Conservation (phyloP, 2,888 invertebrate species). For the Latrodectus elegans region DNA sequence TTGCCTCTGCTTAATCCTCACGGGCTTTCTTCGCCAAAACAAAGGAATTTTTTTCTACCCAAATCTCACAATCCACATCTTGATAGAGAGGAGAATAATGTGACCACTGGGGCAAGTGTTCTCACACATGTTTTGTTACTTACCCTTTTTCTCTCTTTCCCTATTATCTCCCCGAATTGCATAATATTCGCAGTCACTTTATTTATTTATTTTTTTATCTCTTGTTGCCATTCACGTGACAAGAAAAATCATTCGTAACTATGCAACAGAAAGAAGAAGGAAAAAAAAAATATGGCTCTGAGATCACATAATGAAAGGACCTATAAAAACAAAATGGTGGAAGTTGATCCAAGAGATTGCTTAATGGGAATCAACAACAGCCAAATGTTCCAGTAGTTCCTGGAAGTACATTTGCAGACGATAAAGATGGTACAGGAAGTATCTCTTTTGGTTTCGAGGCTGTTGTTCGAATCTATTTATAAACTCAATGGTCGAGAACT, state of each 20-base stretch:
- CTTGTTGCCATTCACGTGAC: constrained; percentile 30
- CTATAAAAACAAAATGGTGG: constrained; percentile 43
- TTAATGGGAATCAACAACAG: constrained; percentile 27
- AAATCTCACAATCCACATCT: constrained; percentile 35
- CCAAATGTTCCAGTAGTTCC: constrained; percentile 29
- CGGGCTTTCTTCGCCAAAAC: constrained; percentile 50
- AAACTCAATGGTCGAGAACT: background rate
- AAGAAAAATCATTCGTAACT: constrained; percentile 23
- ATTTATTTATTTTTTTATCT: constrained; percentile 26
- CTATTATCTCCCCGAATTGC: constrained; percentile 49
- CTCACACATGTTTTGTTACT: constrained; percentile 40
- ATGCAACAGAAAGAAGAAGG: background rate
- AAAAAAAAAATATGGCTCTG: constrained; percentile 5
- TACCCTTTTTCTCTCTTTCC: constrained; percentile 32
- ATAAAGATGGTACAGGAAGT: constrained; percentile 51
- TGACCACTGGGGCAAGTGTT: constrained; percentile 49
- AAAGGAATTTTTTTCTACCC: constrained; percentile 46
- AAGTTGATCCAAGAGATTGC: constrained; percentile 22
- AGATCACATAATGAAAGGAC: constrained; percentile 4
- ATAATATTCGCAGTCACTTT: constrained; percentile 26
- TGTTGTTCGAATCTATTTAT: constrained; percentile 53
- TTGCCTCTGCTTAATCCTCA: constrained; percentile 17
- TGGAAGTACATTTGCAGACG: constrained; percentile 25
- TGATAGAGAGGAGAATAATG: constrained; percentile 53
- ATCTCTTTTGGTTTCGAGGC: constrained; percentile 6